Evolutionary conservation across 1,140 invertebrate genomes (phyloP).

Genomic region (Cyclina sinensis): DNA sequence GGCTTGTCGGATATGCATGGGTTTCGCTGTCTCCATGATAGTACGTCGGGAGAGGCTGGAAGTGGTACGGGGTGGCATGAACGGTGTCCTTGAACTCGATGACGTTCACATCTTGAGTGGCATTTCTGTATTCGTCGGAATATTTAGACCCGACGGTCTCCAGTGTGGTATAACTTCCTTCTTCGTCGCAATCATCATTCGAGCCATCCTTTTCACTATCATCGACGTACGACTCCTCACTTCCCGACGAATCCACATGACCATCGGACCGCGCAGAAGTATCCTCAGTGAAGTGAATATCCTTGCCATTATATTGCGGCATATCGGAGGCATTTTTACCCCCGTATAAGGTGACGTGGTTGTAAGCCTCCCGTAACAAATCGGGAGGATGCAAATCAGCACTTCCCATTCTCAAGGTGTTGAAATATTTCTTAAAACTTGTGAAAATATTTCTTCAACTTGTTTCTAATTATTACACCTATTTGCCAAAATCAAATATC

Average conservation of each 20-base stretch:
- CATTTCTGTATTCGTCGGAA: not conserved
- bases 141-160: constrained; percentile 46
- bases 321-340: not conserved
- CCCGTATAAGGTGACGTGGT: not conserved
- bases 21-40: not conserved
- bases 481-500: too few species aligned
- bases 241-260: constrained; percentile 37
- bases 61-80: constrained; percentile 29
- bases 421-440: not conserved
- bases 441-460: not conserved
- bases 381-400: not conserved
- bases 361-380: not conserved
- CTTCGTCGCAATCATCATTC: not conserved
- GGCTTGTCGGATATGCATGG: not conserved
- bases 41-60: not conserved
- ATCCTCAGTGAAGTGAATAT: constrained; percentile 48
- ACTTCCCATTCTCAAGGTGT: not conserved
- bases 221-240: constrained; percentile 53
- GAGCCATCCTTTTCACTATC: constrained; percentile 26
- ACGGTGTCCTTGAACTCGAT: constrained; percentile 56
- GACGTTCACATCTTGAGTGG: constrained; percentile 36
- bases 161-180: constrained; percentile 16
- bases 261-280: constrained; percentile 26
- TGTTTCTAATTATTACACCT: not conserved
- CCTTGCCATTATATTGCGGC: constrained; percentile 47